These are phyloP conservation scores for Isotomurus palustris DNA, from an alignment of 2,888 invertebrate genomes.

Conservation along the genomic window DNA sequence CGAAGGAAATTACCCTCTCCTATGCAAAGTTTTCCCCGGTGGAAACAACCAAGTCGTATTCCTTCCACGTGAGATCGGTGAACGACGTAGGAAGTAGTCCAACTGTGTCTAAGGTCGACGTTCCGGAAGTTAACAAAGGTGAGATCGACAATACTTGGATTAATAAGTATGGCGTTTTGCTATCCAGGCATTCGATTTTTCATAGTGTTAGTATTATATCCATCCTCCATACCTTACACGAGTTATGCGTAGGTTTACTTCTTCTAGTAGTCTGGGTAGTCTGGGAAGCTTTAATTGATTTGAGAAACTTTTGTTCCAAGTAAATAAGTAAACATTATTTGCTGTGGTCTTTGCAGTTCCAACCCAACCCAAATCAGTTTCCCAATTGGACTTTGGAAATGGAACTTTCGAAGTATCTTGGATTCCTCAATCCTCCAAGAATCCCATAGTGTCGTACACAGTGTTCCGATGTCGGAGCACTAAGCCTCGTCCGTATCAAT, in stretches of 20 bases:
- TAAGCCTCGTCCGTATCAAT: constrained; percentile 58
- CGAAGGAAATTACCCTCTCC: constrained; percentile 48
- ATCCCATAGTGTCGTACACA: constrained; percentile 60
- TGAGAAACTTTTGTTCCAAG: too few species aligned
- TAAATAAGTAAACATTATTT: too few species aligned
- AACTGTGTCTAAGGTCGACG: constrained; percentile 57
- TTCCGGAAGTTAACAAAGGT: constrained; percentile 59
- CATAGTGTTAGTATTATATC: too few species aligned
- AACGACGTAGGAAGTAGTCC: constrained; percentile 60
- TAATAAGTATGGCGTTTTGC: constrained; percentile 18
- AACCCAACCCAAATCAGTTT: constrained; percentile 59
- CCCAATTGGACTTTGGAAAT: constrained; percentile 67
- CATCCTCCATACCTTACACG: too few species aligned
- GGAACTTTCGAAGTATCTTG: constrained; percentile 71
- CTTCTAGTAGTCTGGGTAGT: too few species aligned
- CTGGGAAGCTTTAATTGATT: too few species aligned
- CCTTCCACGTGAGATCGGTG: constrained; percentile 59
- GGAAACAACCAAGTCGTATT: constrained; percentile 50
- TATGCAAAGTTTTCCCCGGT: constrained; percentile 60
- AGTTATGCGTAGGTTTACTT: too few species aligned
- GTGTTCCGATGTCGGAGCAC: constrained; percentile 71
- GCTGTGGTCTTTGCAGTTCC: constrained; percentile 51
- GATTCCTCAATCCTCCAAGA: constrained; percentile 56
- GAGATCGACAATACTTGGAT: constrained; percentile 26
- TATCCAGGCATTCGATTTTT: too few species aligned